phyloP scores from a whole-genome alignment of 2,113 vertebrate species.

The Cebidichthys violaceus region DNA sequence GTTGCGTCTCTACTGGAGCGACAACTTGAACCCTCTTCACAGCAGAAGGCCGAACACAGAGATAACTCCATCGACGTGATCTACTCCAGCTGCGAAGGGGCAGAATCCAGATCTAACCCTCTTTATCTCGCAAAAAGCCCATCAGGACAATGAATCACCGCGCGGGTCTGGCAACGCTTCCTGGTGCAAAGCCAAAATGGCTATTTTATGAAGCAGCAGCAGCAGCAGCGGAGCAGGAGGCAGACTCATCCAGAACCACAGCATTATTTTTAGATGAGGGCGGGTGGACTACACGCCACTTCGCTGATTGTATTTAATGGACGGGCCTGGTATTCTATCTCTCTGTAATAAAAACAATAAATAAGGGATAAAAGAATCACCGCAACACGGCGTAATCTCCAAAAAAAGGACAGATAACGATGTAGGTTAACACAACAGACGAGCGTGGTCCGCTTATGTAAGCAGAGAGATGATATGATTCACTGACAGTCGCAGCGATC shows the following conservation, averaged over 20 bases:
- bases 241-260: conserved; percentile 32
- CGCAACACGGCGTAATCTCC: conserved; percentile 29
- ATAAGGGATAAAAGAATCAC: conserved; percentile 10
- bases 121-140: conserved; percentile 43
- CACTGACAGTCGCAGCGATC: conserved; percentile 47
- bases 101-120: conserved; percentile 2
- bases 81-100: not conserved
- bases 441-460: conserved; percentile 65
- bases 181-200: conserved; percentile 59
- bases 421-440: conserved; percentile 55
- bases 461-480: conserved; percentile 66
- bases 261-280: conserved; percentile 54
- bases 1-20: not conserved
- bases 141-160: conserved; percentile 50
- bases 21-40: not conserved
- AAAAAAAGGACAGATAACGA: conserved; percentile 44
- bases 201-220: conserved; percentile 54
- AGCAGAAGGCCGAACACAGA: not conserved
- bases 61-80: conserved; percentile 3
- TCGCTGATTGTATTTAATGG: conserved; percentile 19
- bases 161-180: conserved; percentile 44
- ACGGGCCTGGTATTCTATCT: not conserved
- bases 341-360: not conserved
- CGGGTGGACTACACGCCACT: conserved; percentile 2
- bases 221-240: conserved; percentile 20